A percentile compares a stretch with the other conserved stretches of the same genome.
phyloP scores from a whole-genome alignment of 1,140 invertebrate genomes.

The Heliothis subflexa region DNA sequence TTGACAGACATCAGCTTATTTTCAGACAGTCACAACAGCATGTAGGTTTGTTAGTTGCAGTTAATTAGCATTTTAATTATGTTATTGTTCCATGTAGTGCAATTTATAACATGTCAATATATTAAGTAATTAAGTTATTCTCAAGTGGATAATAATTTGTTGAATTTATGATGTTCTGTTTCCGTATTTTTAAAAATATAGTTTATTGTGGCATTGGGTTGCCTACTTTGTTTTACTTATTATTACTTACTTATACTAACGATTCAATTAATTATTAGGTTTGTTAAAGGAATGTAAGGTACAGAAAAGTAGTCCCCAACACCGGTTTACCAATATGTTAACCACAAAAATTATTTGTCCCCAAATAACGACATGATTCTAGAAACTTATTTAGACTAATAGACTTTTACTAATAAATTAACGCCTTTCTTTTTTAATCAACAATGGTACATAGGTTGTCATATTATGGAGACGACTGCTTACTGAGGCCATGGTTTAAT shows the following conservation, averaged over 20 bases:
- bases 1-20: not conserved
- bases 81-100: not conserved
- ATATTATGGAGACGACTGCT: too few species aligned
- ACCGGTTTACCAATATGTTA: not conserved
- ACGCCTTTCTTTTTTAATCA: not conserved
- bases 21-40: not conserved
- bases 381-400: not conserved
- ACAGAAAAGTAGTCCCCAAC: not conserved
- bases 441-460: too few species aligned
- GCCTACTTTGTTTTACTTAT: too few species aligned
- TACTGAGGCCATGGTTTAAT: too few species aligned
- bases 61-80: not conserved
- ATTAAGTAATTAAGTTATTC: not conserved
- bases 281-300: too few species aligned
- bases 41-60: not conserved
- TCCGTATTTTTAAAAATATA: not conserved
- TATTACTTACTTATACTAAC: too few species aligned
- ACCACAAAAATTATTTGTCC: not conserved
- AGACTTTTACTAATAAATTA: not conserved
- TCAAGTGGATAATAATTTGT: not conserved
- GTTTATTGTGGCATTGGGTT: not conserved
- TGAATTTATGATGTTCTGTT: not conserved
- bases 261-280: too few species aligned
- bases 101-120: not conserved
- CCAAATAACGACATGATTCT: not conserved